Conservation (phyloP, 2,888 invertebrate genomes). For the Watsonalla binaria region DNA sequence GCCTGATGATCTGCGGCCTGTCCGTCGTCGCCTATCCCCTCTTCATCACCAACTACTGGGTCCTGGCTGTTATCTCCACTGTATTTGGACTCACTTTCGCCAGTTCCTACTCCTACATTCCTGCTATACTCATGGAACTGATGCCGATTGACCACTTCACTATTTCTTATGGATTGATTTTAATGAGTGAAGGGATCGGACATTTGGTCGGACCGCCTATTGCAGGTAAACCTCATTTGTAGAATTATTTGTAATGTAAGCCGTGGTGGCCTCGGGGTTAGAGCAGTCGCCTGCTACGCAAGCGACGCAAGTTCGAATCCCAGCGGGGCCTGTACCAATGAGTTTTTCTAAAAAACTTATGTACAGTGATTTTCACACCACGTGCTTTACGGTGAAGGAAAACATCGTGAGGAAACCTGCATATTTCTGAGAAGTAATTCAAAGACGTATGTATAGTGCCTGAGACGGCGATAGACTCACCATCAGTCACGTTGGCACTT, state of each 20-base stretch:
- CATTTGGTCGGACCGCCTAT: slow-evolving; percentile 94
- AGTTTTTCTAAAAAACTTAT: no score
- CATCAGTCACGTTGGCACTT: no score
- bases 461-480: no score
- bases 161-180: slow-evolving; percentile 92
- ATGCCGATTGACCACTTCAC: slow-evolving; percentile 95
- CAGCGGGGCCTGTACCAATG: no score
- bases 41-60: slow-evolving; percentile 70
- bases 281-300: no score
- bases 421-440: no score
- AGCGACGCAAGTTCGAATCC: no score
- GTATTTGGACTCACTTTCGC: slow-evolving; percentile 94
- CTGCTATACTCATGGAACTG: slow-evolving; percentile 91
- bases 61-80: slow-evolving; percentile 72
- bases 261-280: no score
- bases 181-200: slow-evolving; percentile 95
- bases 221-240: slow-evolving; percentile 80
- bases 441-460: no score
- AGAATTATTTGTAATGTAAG: not conserved
- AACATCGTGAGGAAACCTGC: no score
- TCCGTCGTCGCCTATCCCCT: slow-evolving; percentile 80
- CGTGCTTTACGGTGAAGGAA: no score
- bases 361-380: no score
- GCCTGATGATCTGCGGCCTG: slow-evolving; percentile 83
- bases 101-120: slow-evolving; percentile 93